Conservation (phyloP, 2,113 vertebrate genomes). For the Tinamus guttatus region DNA sequence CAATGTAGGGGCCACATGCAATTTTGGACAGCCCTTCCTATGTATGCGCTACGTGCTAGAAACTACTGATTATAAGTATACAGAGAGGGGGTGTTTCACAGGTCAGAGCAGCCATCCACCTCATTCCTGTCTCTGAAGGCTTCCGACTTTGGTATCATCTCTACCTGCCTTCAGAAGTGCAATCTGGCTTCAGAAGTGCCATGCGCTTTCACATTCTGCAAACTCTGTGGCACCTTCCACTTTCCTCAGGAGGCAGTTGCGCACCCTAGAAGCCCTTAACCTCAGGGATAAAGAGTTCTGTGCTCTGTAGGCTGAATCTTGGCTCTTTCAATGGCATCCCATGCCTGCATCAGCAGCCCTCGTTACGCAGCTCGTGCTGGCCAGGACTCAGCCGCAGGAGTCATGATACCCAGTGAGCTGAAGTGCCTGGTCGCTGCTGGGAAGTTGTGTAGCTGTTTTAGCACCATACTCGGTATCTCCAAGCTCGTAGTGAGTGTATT, state of each 20-base stretch:
- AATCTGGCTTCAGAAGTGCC: not conserved
- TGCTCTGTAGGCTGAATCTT: not conserved
- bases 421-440: fast-evolving
- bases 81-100: not conserved
- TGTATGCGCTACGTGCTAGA: fast-evolving
- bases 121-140: not conserved
- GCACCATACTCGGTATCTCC: not conserved
- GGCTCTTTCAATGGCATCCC: not conserved
- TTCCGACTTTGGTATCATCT: not conserved
- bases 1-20: not conserved
- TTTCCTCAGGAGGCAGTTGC: not conserved
- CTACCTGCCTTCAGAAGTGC: not conserved
- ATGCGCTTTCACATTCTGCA: not conserved
- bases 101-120: not conserved
- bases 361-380: fast-evolving
- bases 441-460: not conserved
- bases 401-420: not conserved
- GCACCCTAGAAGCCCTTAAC: not conserved
- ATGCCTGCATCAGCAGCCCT: not conserved
- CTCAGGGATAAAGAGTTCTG: not conserved
- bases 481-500: not conserved
- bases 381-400: not conserved
- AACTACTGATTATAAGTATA: not conserved
- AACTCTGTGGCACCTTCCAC: not conserved
- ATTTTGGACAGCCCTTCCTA: not conserved